These are phyloP conservation scores for Phenganax stokvisi DNA, from an alignment of 92 coral and sea anemone species.

Conservation along the genomic window DNA sequence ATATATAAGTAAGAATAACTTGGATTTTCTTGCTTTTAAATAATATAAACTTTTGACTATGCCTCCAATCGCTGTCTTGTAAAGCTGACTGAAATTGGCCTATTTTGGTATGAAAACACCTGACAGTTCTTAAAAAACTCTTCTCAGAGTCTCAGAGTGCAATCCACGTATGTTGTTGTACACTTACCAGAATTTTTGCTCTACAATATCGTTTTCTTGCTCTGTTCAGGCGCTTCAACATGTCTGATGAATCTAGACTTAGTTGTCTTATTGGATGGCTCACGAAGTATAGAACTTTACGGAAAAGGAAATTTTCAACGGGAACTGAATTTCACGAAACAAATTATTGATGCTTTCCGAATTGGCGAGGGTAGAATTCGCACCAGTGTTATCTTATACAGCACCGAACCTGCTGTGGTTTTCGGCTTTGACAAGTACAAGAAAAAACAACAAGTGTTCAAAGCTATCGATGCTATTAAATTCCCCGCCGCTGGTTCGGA, in stretches of 20 bases:
- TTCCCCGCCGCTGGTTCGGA: slow-evolving; percentile 31
- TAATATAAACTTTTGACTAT: too few relatives aligned
- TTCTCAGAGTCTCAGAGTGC: too few relatives aligned
- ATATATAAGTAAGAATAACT: too few relatives aligned
- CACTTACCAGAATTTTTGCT: too few relatives aligned
- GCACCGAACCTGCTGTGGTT: slow-evolving; percentile 2
- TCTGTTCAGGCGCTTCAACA: not conserved
- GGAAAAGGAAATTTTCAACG: slow-evolving; percentile 23
- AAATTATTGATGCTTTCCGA: slow-evolving; percentile 20
- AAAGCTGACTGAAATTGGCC: too few relatives aligned
- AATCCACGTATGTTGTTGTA: too few relatives aligned
- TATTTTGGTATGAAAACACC: too few relatives aligned
- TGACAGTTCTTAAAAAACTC: too few relatives aligned
- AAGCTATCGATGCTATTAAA: slow-evolving; percentile 26
- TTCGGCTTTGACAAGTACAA: slow-evolving; percentile 13
- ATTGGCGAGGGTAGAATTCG: slow-evolving; percentile 17
- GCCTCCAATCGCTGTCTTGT: too few relatives aligned
- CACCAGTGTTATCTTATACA: slow-evolving; percentile 21
- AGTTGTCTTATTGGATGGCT: slow-evolving; percentile 33
- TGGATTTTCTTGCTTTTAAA: too few relatives aligned
- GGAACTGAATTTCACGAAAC: slow-evolving; percentile 14
- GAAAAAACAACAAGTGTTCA: not conserved
- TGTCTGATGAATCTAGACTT: slow-evolving; percentile 24
- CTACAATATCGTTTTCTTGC: not conserved
- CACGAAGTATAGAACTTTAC: slow-evolving; percentile 18